Evolutionary conservation across 2,888 invertebrate genomes (phyloP), one percentile per base, ranked within the genome.

Genomic region (Troides helena): DNA sequence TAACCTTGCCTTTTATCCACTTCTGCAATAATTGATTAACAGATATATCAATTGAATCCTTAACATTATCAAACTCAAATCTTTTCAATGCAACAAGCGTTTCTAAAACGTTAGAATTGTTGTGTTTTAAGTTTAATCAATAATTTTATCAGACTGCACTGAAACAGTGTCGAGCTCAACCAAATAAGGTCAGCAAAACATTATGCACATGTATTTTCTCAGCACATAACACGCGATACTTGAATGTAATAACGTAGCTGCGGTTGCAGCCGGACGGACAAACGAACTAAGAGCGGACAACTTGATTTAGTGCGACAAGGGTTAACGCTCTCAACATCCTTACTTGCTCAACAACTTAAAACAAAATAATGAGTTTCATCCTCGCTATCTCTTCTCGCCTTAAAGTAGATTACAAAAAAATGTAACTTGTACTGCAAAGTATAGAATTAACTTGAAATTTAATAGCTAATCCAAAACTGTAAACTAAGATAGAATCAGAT

Each of bases 301-400:
- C 81, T 84, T 88, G 89, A 90, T 88, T 89, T 88, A 88, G 85
- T 81, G 82, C 82, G 78, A 58, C 75, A 71, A 72, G 68, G 87
- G 85, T 86, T 85, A 84, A 81, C 77, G 86, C 76, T 80, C 66
- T 70, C 62, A 53, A 39, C 62, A 66, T 69, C 58, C 67, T 66
- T 53, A 58, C 69, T 63, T 62, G 62, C 57, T 61, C 25, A 66
- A 66, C 65, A 69, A 69, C 58, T 57, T 56, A 65, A 69, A 60
- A 57, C 61, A 69, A 60, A 56, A 69, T 69, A 69, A 62, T 69
- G 25, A 61, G 61, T 46, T 61, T 43, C 69, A 62, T 69, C 65
- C 46, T 65, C 43, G 53, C 57, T 43, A 65, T 58, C 53, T 60
- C 43, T 60, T 23, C n/a, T 58, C 39, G 46, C 57, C 39, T 62